Conservation (phyloP, 2,888 invertebrate genomes). For the Eilema sororculum region DNA sequence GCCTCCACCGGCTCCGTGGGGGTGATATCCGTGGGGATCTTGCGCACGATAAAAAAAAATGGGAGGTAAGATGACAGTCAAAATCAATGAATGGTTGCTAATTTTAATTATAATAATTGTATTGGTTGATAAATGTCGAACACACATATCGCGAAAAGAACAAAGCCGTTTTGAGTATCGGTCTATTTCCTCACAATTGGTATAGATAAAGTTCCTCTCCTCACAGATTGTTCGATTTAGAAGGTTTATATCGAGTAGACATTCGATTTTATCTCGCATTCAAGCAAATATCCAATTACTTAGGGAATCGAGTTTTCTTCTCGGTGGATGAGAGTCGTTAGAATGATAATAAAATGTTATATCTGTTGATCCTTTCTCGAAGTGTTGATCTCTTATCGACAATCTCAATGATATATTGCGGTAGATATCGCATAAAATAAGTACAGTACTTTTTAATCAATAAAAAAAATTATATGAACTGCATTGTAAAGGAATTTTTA, state of each 20-base stretch:
- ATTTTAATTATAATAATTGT: background rate
- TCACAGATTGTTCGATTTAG: conserved; percentile 61
- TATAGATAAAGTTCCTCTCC: conserved; percentile 42
- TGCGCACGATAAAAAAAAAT: too few relatives aligned
- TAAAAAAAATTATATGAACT: too few relatives aligned
- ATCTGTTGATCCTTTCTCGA: conserved; percentile 21
- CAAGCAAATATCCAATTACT: conserved; percentile 79
- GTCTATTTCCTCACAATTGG: conserved; percentile 44
- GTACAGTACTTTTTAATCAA: too few relatives aligned
- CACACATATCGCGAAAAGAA: conserved; percentile 51
- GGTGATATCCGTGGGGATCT: too few relatives aligned
- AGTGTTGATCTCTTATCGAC: conserved; percentile 25
- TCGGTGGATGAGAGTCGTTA: conserved; percentile 58
- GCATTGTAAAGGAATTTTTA: too few relatives aligned
- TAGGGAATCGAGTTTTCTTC: conserved; percentile 64
- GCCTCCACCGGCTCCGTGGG: too few relatives aligned
- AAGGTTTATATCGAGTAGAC: conserved; percentile 59
- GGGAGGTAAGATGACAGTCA: too few relatives aligned
- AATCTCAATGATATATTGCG: background rate
- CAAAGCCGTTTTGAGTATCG: conserved; percentile 37
- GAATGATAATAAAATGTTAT: conserved; percentile 59
- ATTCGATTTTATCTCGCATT: conserved; percentile 71
- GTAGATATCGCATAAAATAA: background rate
- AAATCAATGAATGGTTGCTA: background rate
- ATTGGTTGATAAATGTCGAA: conserved; percentile 27